phyloP scores from a whole-genome alignment of 2,797 vertebrate genomes.

The Melopsittacus undulatus region DNA sequence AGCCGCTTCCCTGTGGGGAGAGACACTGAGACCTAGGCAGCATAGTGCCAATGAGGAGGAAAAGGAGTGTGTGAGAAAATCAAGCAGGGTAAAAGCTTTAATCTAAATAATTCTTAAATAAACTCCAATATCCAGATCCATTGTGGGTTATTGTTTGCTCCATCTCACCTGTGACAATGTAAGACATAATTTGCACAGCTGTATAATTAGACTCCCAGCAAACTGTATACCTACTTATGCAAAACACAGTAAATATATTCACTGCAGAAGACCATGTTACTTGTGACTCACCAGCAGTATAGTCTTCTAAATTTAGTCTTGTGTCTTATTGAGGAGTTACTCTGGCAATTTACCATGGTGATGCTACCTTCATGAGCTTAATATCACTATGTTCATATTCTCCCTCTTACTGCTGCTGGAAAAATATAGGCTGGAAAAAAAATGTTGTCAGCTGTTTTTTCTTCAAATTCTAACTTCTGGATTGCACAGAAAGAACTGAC shows the following conservation, averaged over 20 bases:
- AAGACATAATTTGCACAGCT: not conserved
- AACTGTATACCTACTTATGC: not conserved
- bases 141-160: not conserved
- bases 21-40: not conserved
- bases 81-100: not conserved
- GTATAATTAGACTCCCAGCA: rapidly evolving
- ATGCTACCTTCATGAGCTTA: constrained; percentile 37
- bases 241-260: not conserved
- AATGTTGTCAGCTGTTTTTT: not conserved
- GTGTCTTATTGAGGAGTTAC: constrained; percentile 26
- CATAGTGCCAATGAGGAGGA: rapidly evolving
- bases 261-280: not conserved
- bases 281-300: constrained; percentile 49
- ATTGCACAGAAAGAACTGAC: not conserved
- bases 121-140: not conserved
- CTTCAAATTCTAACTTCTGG: not conserved
- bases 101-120: not conserved
- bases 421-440: not conserved
- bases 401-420: not conserved
- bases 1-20: rapidly evolving
- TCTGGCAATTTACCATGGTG: constrained; percentile 65
- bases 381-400: constrained; percentile 16
- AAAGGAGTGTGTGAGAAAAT: not conserved
- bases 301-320: constrained; percentile 53
- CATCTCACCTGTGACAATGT: not conserved